A percentile compares a stretch with the other conserved stretches of the same genome.
Conservation (phyloP, 2,113 vertebrate genomes). For the Boleophthalmus pectinirostris region DNA sequence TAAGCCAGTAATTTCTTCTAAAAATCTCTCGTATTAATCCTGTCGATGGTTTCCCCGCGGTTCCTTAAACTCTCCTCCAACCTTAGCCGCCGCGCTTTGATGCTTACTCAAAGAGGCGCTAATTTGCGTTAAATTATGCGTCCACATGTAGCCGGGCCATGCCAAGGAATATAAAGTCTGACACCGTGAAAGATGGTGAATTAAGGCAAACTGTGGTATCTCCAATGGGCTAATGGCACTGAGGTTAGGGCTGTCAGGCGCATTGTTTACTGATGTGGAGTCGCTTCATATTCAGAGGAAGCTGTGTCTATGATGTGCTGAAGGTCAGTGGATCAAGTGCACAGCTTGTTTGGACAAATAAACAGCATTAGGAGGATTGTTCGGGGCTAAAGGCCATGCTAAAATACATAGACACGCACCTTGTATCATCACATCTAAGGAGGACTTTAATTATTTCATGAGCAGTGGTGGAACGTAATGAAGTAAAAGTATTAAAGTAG, state of each 20-base stretch:
- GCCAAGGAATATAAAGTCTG: constrained; percentile 72
- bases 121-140: constrained; percentile 76
- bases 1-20: constrained; percentile 92
- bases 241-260: constrained; percentile 61
- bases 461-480: not conserved
- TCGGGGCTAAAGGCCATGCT: not conserved
- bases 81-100: constrained; percentile 70
- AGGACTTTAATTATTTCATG: not conserved
- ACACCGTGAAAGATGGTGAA: constrained; percentile 69
- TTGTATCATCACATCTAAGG: not conserved
- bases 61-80: constrained; percentile 82
- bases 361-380: not conserved
- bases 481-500: no score
- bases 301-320: constrained; percentile 37
- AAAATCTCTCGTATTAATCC: constrained; percentile 89
- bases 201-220: constrained; percentile 72
- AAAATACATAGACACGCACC: not conserved
- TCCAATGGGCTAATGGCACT: constrained; percentile 61
- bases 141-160: constrained; percentile 67
- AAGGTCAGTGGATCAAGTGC: constrained; percentile 44
- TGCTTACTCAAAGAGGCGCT: constrained; percentile 78
- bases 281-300: constrained; percentile 52
- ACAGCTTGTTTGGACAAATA: constrained; percentile 3
- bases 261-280: constrained; percentile 58
- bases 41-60: constrained; percentile 84